A percentile compares a stretch with the other conserved stretches of the same genome.
These are phyloP conservation scores for Drosophila buzzatii DNA, from an alignment of 2,888 invertebrate genomes.

Conservation along the genomic window DNA sequence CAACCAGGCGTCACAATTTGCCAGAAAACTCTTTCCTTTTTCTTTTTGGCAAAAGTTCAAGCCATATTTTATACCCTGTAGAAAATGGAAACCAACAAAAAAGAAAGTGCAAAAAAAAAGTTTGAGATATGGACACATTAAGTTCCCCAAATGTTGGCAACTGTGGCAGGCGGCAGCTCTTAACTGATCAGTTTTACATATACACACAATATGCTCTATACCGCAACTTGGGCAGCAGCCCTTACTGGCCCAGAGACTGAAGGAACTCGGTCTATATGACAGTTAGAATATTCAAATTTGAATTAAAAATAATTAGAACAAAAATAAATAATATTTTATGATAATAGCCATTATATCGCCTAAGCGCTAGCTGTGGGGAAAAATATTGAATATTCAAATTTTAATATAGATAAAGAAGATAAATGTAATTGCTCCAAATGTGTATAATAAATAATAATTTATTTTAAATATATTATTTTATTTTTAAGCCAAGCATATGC, in stretches of 20 bases:
- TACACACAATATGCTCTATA: not conserved
- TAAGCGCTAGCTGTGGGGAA: no score
- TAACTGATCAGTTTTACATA: constrained; percentile 8
- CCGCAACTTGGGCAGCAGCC: not conserved
- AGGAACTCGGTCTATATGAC: not conserved
- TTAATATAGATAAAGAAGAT: no score
- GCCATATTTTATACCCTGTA: constrained; percentile 16
- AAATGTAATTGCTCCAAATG: no score
- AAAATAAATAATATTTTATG: no score
- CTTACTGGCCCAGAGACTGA: not conserved
- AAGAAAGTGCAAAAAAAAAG: not conserved
- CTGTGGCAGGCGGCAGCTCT: constrained; percentile 7
- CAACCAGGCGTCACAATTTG: constrained; percentile 22
- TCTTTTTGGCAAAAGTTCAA: constrained; percentile 38
- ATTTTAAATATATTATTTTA: not conserved
- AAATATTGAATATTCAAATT: no score
- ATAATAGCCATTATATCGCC: no score
- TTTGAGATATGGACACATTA: constrained; percentile 13
- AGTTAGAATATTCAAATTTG: not conserved
- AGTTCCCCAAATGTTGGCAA: constrained; percentile 14
- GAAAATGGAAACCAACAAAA: not conserved
- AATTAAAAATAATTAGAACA: no score
- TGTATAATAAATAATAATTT: no score
- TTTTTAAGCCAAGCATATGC: no score
- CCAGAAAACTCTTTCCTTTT: constrained; percentile 15